phyloP scores from a whole-genome alignment of 1,140 invertebrate species.

The Pseudomyrmex concolor region DNA sequence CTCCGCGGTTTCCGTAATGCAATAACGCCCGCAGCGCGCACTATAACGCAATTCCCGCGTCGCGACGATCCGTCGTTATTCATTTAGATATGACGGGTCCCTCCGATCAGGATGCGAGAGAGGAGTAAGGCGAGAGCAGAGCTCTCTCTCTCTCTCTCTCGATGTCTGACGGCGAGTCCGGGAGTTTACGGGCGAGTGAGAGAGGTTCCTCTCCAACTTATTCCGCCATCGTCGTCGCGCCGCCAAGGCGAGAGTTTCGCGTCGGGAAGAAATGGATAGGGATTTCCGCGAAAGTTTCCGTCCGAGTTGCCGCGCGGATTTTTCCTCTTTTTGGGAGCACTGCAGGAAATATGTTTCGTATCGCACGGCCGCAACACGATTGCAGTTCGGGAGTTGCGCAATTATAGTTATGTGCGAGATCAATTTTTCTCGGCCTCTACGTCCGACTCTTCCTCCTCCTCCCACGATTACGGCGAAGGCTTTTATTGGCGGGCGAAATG shows the following conservation, averaged over 20 bases:
- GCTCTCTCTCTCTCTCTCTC: background rate
- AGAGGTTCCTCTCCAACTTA: slow-evolving; percentile 22
- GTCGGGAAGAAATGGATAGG: slow-evolving; percentile 37
- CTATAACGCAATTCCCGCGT: slow-evolving; percentile 77
- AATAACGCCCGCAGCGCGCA: slow-evolving; percentile 78
- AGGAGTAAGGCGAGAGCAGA: background rate
- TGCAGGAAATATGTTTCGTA: slow-evolving; percentile 45
- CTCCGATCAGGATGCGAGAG: no score
- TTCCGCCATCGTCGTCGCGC: background rate
- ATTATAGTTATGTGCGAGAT: slow-evolving; percentile 47
- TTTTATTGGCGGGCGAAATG: slow-evolving; percentile 9
- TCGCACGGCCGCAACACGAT: slow-evolving; percentile 49
- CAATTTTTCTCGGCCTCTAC: slow-evolving; percentile 28
- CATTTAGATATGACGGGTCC: slow-evolving; percentile 44
- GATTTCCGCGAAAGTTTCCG: slow-evolving; percentile 37
- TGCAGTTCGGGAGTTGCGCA: slow-evolving; percentile 34
- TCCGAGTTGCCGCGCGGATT: slow-evolving; percentile 22
- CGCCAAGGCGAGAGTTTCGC: background rate
- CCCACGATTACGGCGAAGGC: background rate
- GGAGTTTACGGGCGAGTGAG: slow-evolving; percentile 24
- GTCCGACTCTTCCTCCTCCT: no score
- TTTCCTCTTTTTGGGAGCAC: slow-evolving; percentile 19
- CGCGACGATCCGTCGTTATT: slow-evolving; percentile 68
- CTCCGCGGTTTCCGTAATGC: slow-evolving; percentile 70
- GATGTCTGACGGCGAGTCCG: slow-evolving; percentile 33